Evolutionary conservation across 2,797 vertebrate genomes (phyloP), one percentile per base, ranked within the genome.

Genomic region (Ciconia nigra): DNA sequence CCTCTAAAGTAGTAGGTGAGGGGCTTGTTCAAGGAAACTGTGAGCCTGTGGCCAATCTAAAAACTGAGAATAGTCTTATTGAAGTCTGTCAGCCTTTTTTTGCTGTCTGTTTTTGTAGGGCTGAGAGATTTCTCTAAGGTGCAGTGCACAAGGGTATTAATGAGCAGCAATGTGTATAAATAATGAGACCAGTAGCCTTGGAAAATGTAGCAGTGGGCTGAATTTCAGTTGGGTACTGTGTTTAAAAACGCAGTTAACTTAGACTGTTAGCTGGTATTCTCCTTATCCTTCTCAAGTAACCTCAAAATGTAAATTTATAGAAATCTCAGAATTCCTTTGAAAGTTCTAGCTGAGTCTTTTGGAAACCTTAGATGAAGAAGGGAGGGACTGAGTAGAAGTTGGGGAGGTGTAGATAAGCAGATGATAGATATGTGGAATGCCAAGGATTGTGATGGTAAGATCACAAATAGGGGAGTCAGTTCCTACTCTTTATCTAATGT

Each of bases 21-120:
- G 9, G 5, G 1, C 14, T 85, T 49, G 6, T 42, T 74, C 26
- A 58, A 0, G 78, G 52, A 39, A 71, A 16, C 25, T 0, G 1
- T 61, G 49, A 62, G 41, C 12, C 14, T 73, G 15, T 69, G 57
- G 51, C 44, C 25, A 26, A 17, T 51, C 52, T 52, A 19, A 70
- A 41, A 67, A 15, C 16, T 51, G 18, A 66, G 58, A 93, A n/a
- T 10, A 35, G 47, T 63, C 42, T 58, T 8, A 1, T 1, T 42
- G 18, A 89, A 41, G 29, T 46, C 26, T 42, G 13, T 11, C 44
- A 71, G 33, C 11, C 8, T 44, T 74, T 89, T 79, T 31, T 72
- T 39, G 24, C 26, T 49, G 7, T 29, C 11, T 61, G 13, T 51
- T 73, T 69, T 65, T 55, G 7, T 31, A 37, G 57, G 10, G 2